These are phyloP conservation scores for Cinclus mexicanus DNA, from an alignment of 2,113 vertebrate species.

Conservation along the genomic window DNA sequence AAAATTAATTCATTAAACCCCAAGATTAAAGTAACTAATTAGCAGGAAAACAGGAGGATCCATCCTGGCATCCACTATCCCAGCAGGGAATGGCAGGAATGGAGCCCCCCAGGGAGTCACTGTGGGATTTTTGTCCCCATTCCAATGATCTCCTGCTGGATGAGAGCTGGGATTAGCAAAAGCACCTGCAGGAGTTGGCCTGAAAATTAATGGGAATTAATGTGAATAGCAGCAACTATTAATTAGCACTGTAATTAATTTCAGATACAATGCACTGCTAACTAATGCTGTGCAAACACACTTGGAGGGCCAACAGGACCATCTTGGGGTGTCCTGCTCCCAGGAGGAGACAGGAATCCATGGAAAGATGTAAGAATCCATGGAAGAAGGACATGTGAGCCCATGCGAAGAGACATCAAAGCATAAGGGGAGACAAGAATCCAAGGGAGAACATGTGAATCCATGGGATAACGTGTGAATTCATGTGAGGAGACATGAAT, in stretches of 20 bases:
- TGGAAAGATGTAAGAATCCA: background rate
- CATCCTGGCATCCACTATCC: background rate
- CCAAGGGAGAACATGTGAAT: background rate
- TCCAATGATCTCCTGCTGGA: background rate
- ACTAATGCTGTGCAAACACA: background rate
- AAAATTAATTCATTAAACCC: background rate
- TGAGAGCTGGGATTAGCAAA: background rate
- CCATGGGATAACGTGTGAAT: background rate
- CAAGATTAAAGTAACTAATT: constrained; percentile 15
- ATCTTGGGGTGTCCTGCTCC: accelerated
- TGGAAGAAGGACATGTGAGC: background rate
- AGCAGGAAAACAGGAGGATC: background rate
- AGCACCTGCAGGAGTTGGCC: background rate
- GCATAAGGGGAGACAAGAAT: background rate
- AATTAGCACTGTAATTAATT: background rate
- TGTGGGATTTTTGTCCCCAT: background rate
- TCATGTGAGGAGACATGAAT: background rate
- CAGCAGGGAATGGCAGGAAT: background rate
- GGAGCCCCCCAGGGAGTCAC: background rate
- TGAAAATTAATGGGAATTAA: background rate
- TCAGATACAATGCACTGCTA: background rate
- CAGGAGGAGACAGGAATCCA: background rate
- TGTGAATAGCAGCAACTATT: background rate
- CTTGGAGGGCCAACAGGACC: accelerated
- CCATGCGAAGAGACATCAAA: background rate